phyloP scores from a whole-genome alignment of 2,113 vertebrate species.

The Calyptommatus sinebrachiatus region DNA sequence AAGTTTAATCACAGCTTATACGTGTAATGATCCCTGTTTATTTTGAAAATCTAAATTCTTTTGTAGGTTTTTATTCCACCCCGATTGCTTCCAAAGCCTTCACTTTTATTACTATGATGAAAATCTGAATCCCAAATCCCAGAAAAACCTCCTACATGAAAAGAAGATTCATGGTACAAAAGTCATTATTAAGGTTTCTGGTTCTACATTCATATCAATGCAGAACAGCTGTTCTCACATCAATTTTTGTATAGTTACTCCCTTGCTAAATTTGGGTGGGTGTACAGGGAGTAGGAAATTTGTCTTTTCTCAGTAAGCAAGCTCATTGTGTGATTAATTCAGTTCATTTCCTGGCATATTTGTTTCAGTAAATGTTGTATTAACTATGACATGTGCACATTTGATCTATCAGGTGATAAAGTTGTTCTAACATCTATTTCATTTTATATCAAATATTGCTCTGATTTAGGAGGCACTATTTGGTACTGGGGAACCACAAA shows the following conservation, averaged over 20 bases:
- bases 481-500: conserved; percentile 26
- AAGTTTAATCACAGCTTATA: background rate
- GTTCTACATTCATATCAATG: conserved; percentile 21
- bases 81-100: background rate
- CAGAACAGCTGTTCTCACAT: conserved; percentile 30
- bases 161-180: conserved; percentile 2
- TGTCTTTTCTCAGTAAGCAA: conserved; percentile 1
- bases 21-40: background rate
- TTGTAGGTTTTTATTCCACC: background rate
- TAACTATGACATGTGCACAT: conserved; percentile 43
- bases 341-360: conserved; percentile 47
- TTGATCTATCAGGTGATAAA: conserved; percentile 50
- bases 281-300: background rate
- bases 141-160: background rate
- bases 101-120: background rate
- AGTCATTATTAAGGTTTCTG: background rate
- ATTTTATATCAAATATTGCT: conserved; percentile 58
- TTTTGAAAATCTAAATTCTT: background rate
- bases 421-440: conserved; percentile 43
- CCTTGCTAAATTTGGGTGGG: background rate
- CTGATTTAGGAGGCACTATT: conserved; percentile 37
- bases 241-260: background rate
- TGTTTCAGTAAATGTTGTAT: conserved; percentile 52
- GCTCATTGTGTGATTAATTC: conserved; percentile 39
- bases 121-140: background rate